Conservation (phyloP, 2,113 vertebrate species). For the Emydocephalus ijimae region DNA sequence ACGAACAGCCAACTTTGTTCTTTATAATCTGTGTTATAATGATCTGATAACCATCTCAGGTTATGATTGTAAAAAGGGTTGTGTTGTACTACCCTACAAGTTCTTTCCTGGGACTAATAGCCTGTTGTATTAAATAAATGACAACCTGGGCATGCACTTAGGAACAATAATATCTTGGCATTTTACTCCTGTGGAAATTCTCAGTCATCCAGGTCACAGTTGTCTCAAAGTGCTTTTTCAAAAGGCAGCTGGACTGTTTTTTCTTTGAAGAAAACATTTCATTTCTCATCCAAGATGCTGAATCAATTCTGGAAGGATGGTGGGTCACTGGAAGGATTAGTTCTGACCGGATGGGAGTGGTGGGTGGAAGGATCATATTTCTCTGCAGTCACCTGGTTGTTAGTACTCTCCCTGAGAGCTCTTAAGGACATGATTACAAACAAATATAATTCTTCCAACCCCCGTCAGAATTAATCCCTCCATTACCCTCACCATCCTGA, state of each 20-base stretch:
- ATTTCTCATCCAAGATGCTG: not conserved
- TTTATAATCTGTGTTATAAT: not conserved
- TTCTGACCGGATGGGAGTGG: not conserved
- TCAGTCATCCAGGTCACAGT: not conserved
- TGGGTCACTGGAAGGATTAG: not conserved
- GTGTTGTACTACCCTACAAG: not conserved
- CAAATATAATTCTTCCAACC: not conserved
- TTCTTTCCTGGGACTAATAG: not conserved
- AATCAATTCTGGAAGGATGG: not conserved
- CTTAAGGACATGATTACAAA: not conserved
- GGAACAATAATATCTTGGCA: not conserved
- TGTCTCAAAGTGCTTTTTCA: not conserved
- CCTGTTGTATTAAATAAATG: not conserved
- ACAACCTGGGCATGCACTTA: not conserved
- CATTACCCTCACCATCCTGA: not conserved
- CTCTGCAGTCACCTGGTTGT: not conserved
- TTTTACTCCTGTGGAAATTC: not conserved
- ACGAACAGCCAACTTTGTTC: not conserved
- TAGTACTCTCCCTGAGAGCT: not conserved
- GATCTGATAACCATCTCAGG: not conserved
- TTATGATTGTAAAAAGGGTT: not conserved
- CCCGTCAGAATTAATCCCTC: not conserved
- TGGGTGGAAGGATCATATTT: not conserved
- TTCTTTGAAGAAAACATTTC: not conserved
- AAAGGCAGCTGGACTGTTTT: not conserved